These are phyloP conservation scores for Orthosia cruda DNA, from an alignment of 2,888 invertebrate genomes.

Conservation along the genomic window DNA sequence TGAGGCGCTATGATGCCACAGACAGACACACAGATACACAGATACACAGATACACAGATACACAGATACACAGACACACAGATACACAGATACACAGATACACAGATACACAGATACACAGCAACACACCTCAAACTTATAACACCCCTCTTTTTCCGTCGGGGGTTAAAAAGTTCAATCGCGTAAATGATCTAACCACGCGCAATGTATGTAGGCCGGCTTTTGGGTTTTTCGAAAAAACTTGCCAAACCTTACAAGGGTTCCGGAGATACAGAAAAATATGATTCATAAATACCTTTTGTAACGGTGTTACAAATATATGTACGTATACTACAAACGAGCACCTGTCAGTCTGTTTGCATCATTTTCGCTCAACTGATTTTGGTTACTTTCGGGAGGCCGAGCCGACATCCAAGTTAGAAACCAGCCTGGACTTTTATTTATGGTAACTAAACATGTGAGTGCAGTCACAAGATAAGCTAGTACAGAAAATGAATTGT, in stretches of 20 bases:
- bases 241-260: conserved; percentile 47
- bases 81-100: too few relatives aligned
- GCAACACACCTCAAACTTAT: too few relatives aligned
- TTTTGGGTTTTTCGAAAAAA: conserved; percentile 44
- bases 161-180: too few relatives aligned
- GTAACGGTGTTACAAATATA: conserved; percentile 69
- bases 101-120: too few relatives aligned
- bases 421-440: too few relatives aligned
- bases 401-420: too few relatives aligned
- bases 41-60: too few relatives aligned
- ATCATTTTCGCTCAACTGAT: background rate
- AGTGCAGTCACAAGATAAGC: background rate
- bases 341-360: background rate
- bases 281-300: conserved; percentile 67
- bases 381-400: background rate
- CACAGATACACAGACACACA: too few relatives aligned
- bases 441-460: too few relatives aligned
- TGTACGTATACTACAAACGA: background rate
- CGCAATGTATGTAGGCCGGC: conserved; percentile 13
- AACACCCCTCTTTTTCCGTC: too few relatives aligned
- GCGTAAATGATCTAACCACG: conserved; percentile 21
- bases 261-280: conserved; percentile 60
- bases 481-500: conserved; percentile 37
- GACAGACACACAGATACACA: too few relatives aligned
- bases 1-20: too few relatives aligned